Evolutionary conservation across 35 echinoderm and acorn worm species (phyloP).

Genomic region (Apostichopus californicus): DNA sequence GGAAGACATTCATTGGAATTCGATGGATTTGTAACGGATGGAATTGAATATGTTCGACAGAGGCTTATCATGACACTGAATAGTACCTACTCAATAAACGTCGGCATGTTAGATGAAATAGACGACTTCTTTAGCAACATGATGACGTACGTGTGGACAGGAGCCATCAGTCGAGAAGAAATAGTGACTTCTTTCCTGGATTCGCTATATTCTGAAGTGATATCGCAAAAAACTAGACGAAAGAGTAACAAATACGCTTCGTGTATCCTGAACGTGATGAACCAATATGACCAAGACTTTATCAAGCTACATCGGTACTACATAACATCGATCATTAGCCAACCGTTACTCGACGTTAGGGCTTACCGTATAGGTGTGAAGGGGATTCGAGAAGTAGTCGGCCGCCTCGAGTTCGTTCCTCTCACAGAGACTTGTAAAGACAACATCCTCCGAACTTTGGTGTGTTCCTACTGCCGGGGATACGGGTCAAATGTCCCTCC

Average conservation of each 20-base stretch:
- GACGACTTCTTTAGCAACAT: background rate
- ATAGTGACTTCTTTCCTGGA: conserved; percentile 2
- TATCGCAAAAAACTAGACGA: background rate
- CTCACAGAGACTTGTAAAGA: background rate
- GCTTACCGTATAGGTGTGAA: background rate
- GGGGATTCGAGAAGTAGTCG: background rate
- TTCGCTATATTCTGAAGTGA: background rate
- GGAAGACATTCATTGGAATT: background rate
- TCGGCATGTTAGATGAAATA: conserved; percentile 3
- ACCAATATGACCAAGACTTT: background rate
- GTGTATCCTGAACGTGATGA: background rate
- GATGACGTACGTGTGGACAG: background rate
- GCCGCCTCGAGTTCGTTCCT: background rate
- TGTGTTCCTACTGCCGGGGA: conserved; percentile 21
- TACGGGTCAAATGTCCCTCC: background rate
- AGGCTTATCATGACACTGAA: background rate
- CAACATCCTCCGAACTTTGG: background rate
- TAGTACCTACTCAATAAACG: conserved; percentile 2
- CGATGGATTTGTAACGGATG: background rate
- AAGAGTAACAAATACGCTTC: background rate
- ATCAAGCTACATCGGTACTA: conserved; percentile 9
- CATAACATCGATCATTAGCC: conserved; percentile 4
- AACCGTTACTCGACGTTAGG: background rate
- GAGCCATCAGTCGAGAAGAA: background rate
- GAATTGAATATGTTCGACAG: conserved; percentile 5